Conservation (phyloP, 2,888 invertebrate genomes). For the Clunio marinus region DNA sequence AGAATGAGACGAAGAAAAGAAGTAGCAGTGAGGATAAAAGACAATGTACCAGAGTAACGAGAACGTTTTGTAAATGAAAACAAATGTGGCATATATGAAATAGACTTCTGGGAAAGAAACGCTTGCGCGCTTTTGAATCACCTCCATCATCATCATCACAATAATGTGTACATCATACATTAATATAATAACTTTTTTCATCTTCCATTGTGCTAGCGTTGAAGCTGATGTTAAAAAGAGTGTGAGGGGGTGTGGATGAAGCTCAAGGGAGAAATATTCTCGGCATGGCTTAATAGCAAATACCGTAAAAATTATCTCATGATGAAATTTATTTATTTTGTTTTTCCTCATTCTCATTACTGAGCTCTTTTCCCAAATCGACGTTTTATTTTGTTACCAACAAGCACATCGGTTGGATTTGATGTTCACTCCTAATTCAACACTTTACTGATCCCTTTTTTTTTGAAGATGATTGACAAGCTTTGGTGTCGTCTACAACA, state of each 20-base stretch:
- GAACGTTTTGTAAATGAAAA: constrained; percentile 4
- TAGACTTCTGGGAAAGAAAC: constrained; percentile 17
- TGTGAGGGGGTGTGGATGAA: too few relatives aligned
- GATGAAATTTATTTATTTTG: neutral
- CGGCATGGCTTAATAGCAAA: constrained; percentile 1
- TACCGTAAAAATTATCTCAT: constrained; percentile 12
- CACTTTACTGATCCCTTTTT: constrained; percentile 12
- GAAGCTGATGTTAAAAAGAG: neutral
- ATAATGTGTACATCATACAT: constrained; percentile 21
- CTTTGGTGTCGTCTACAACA: neutral
- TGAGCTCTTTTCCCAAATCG: constrained; percentile 4
- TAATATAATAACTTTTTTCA: constrained; percentile 12
- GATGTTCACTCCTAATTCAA: constrained; percentile 25
- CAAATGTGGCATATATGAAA: constrained; percentile 16
- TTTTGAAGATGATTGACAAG: constrained; percentile 14
- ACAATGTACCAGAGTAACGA: too few relatives aligned
- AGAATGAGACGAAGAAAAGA: neutral
- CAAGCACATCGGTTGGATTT: neutral
- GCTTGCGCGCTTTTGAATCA: constrained; percentile 17
- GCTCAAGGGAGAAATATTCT: constrained; percentile 9
- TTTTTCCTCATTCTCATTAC: neutral
- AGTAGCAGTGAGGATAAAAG: neutral
- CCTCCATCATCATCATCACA: constrained; percentile 14
- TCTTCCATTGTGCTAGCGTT: neutral
- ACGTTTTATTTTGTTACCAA: constrained; percentile 30